A percentile compares a stretch with the other conserved stretches of the same genome.
These are phyloP conservation scores for Colletes collaris DNA, from an alignment of 2,888 invertebrate species.

Conservation along the genomic window DNA sequence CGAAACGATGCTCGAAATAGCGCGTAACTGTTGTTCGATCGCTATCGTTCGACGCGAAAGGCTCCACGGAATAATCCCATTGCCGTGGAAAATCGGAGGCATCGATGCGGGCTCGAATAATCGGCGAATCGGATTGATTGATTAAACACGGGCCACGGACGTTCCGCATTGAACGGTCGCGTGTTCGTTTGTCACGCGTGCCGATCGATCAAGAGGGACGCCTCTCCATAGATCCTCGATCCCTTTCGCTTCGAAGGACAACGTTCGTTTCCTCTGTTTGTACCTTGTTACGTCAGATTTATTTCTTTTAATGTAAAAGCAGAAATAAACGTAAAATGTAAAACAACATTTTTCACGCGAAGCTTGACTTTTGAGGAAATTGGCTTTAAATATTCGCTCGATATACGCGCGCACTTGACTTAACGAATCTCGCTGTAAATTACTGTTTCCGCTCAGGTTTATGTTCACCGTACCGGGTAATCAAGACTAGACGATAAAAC, in stretches of 20 bases:
- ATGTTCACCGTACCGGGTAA: too few relatives aligned
- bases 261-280: too few relatives aligned
- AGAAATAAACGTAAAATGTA: too few relatives aligned
- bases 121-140: conserved; percentile 21
- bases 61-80: neutral
- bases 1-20: neutral
- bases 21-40: conserved; percentile 20
- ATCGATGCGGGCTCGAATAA: conserved; percentile 8
- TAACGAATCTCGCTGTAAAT: too few relatives aligned
- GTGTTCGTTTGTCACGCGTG: neutral
- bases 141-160: conserved; percentile 17
- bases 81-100: conserved; percentile 13
- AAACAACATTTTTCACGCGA: too few relatives aligned
- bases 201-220: conserved; percentile 2
- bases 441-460: too few relatives aligned
- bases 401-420: too few relatives aligned
- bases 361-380: too few relatives aligned
- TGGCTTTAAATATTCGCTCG: too few relatives aligned
- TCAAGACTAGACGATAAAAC: too few relatives aligned
- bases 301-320: too few relatives aligned
- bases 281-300: too few relatives aligned
- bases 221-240: neutral
- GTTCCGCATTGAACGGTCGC: neutral
- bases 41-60: conserved; percentile 2
- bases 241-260: neutral